These are phyloP conservation scores for Drosophila micromelanica DNA, from an alignment of 1,140 invertebrate genomes.

Conservation along the genomic window DNA sequence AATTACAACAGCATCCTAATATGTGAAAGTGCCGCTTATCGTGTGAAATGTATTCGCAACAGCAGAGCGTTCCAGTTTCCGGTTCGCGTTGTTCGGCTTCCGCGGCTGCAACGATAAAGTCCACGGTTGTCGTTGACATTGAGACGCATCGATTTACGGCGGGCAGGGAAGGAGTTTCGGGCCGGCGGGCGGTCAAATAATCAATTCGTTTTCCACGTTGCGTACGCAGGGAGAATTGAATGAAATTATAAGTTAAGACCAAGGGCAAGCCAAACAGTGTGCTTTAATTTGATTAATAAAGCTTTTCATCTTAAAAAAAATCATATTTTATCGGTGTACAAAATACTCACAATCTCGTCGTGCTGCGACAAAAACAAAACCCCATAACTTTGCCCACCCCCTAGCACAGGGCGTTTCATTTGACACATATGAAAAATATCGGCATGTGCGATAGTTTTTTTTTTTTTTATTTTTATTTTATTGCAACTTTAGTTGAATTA, in stretches of 20 bases:
- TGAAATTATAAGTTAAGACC: slow-evolving; percentile 20
- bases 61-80: slow-evolving; percentile 83
- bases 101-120: slow-evolving; percentile 43
- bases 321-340: slow-evolving; percentile 1
- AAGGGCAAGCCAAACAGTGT: background rate
- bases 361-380: slow-evolving; percentile 46
- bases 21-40: slow-evolving; percentile 85
- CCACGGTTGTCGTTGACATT: slow-evolving; percentile 17
- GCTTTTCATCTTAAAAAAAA: slow-evolving; percentile 4
- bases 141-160: slow-evolving; percentile 30
- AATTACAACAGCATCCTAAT: slow-evolving; percentile 87
- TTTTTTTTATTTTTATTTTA: slow-evolving; percentile 25
- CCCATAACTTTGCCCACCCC: slow-evolving; percentile 12
- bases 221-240: slow-evolving; percentile 51
- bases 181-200: background rate
- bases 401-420: slow-evolving; percentile 32
- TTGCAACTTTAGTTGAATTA: slow-evolving; percentile 85
- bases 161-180: background rate
- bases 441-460: slow-evolving; percentile 3
- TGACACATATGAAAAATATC: slow-evolving; percentile 13
- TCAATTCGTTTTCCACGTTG: slow-evolving; percentile 42
- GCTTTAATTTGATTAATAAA: slow-evolving; percentile 2
- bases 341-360: slow-evolving; percentile 27
- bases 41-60: slow-evolving; percentile 86
- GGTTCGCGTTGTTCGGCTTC: slow-evolving; percentile 48